A percentile compares a stretch with the other conserved stretches of the same genome.
phyloP scores from a whole-genome alignment of 2,113 vertebrate species.

The Lepus americanus region DNA sequence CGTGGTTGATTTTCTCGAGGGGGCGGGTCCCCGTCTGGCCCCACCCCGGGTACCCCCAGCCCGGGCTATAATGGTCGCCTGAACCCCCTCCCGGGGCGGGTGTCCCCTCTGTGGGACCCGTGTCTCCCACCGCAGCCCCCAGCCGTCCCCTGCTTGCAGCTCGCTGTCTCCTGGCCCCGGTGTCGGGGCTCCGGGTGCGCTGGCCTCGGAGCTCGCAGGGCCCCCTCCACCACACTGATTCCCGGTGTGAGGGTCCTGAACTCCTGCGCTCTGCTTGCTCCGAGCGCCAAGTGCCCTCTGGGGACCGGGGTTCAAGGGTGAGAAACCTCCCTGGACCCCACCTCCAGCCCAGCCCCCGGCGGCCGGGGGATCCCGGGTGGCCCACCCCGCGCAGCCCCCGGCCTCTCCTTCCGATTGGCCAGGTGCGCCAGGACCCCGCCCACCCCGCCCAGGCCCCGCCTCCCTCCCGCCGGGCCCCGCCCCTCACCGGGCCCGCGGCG shows the following conservation, averaged over 20 bases:
- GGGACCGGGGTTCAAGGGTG: neutral
- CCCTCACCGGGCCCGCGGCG: constrained; percentile 88
- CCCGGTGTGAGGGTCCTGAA: too few relatives aligned
- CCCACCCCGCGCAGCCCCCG: neutral
- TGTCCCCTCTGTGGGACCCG: neutral
- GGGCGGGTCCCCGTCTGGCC: neutral
- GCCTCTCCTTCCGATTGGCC: constrained; percentile 41
- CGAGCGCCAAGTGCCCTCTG: neutral
- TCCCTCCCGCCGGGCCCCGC: constrained; percentile 48
- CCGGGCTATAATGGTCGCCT: neutral
- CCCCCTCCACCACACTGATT: neutral
- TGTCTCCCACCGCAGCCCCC: neutral
- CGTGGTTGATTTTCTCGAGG: neutral
- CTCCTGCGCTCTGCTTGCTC: neutral
- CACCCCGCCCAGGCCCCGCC: neutral
- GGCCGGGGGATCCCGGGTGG: too few relatives aligned
- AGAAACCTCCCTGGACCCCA: too few relatives aligned
- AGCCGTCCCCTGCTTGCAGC: constrained; percentile 57
- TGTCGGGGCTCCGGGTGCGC: neutral
- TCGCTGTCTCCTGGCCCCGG: neutral
- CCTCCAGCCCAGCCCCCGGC: neutral
- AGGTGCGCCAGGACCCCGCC: neutral
- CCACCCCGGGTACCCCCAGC: neutral
- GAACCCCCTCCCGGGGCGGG: neutral
- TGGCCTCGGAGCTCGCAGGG: neutral